A percentile compares a stretch with the other conserved stretches of the same genome.
phyloP scores from a whole-genome alignment of 2,888 invertebrate species.

The Lasioglossum leucozonium region DNA sequence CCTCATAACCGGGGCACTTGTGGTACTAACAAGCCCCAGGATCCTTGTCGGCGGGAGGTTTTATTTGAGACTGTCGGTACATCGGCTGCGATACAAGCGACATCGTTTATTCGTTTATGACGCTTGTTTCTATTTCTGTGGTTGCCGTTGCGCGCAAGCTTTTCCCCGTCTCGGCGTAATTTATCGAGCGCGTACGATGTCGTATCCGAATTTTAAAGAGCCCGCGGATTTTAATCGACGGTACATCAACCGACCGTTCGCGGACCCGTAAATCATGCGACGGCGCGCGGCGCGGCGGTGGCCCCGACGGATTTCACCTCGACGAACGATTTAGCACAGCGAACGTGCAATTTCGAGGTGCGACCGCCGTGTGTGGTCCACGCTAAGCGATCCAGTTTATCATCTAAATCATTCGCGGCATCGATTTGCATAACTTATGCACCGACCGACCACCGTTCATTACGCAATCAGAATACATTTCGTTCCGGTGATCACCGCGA shows the following conservation, averaged over 20 bases:
- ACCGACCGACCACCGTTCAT: slow-evolving; percentile 51
- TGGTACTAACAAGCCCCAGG: slow-evolving; percentile 45
- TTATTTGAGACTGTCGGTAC: slow-evolving; percentile 59
- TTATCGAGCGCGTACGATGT: slow-evolving; percentile 22
- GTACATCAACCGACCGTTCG: slow-evolving; percentile 30
- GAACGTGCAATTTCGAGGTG: slow-evolving; percentile 64
- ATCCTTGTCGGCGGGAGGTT: slow-evolving; percentile 48
- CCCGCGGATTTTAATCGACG: slow-evolving; percentile 41
- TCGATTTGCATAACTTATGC: slow-evolving; percentile 66
- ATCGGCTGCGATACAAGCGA: slow-evolving; percentile 43
- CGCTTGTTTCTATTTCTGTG: slow-evolving; percentile 40
- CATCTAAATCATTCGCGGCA: slow-evolving; percentile 62
- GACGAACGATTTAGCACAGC: slow-evolving; percentile 60
- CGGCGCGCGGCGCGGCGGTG: slow-evolving; percentile 6
- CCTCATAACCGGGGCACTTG: slow-evolving; percentile 19
- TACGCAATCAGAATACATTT: slow-evolving; percentile 54
- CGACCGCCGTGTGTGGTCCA: slow-evolving; percentile 56
- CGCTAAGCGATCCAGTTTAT: slow-evolving; percentile 58
- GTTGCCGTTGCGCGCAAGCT: slow-evolving; percentile 22
- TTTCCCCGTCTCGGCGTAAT: slow-evolving; percentile 25
- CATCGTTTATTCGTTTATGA: slow-evolving; percentile 66
- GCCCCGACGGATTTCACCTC: slow-evolving; percentile 49
- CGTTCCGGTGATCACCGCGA: slow-evolving; percentile 39
- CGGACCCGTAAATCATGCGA: slow-evolving; percentile 62
- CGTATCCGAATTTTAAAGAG: slow-evolving; percentile 27